These are phyloP conservation scores for Neotoma lepida DNA, from an alignment of 2,113 vertebrate genomes.

Conservation along the genomic window DNA sequence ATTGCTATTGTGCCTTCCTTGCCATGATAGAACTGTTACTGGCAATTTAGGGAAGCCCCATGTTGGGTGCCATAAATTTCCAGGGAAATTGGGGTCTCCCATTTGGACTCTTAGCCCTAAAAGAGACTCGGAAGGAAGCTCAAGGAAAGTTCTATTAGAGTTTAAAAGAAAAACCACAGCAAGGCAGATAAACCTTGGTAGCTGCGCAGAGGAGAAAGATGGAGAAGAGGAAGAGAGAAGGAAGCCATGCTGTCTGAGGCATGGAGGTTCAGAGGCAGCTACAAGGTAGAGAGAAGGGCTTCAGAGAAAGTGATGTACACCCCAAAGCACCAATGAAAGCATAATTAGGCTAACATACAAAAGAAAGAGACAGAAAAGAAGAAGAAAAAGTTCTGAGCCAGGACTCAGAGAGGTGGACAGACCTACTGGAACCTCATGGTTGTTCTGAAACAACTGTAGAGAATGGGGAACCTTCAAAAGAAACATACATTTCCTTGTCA, in stretches of 20 bases:
- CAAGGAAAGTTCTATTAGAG: neutral
- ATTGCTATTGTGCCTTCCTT: neutral
- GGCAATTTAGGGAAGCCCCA: neutral
- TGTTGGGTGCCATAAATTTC: neutral
- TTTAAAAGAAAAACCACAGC: neutral
- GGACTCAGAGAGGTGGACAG: neutral
- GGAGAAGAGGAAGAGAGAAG: neutral
- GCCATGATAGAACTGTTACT: neutral
- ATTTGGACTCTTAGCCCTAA: neutral
- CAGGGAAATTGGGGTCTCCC: neutral
- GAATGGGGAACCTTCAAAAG: neutral
- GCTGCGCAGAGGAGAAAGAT: neutral
- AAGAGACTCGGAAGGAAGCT: neutral
- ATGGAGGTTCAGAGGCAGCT: neutral
- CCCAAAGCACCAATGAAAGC: neutral
- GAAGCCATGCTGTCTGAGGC: neutral
- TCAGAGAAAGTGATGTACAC: neutral
- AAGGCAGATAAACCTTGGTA: neutral
- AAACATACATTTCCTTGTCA: neutral
- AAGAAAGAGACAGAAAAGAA: neutral
- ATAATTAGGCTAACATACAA: neutral
- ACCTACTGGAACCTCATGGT: neutral
- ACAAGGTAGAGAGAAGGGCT: neutral
- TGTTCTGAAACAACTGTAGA: neutral
- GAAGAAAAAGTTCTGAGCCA: neutral